These are phyloP conservation scores for Cotesia congregata DNA, from an alignment of 2,888 invertebrate species.

Conservation along the genomic window DNA sequence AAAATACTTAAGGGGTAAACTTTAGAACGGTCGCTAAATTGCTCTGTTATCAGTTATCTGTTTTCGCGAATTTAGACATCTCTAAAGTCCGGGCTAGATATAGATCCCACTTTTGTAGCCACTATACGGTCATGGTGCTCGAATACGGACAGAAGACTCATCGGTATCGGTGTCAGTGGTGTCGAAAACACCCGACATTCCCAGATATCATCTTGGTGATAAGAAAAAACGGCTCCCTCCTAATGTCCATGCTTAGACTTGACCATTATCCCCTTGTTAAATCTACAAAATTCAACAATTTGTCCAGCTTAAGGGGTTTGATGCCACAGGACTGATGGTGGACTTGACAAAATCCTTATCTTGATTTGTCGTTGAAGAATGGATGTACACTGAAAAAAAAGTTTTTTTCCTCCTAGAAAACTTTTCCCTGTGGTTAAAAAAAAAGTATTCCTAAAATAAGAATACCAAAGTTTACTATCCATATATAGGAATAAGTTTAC, in stretches of 20 bases:
- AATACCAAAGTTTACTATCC: too few species aligned
- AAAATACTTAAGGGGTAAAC: conserved; percentile 35
- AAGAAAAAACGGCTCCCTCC: conserved; percentile 19
- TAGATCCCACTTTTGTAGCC: too few species aligned
- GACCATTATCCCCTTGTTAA: conserved; percentile 27
- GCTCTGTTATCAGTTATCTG: conserved; percentile 11
- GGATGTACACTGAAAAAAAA: too few species aligned
- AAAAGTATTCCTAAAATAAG: too few species aligned
- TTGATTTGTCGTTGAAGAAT: not conserved
- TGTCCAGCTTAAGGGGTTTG: conserved; percentile 25
- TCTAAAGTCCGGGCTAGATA: not conserved
- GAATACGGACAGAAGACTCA: not conserved
- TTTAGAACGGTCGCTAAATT: conserved; percentile 5
- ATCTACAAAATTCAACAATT: conserved; percentile 38
- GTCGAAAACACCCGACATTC: not conserved
- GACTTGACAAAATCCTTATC: not conserved
- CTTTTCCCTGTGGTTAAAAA: too few species aligned
- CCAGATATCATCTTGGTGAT: not conserved
- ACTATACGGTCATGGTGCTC: not conserved
- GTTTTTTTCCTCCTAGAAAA: too few species aligned
- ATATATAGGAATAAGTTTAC: too few species aligned
- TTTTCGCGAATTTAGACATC: not conserved
- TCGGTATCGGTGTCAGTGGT: not conserved
- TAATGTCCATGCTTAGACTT: conserved; percentile 19
- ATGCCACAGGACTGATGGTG: not conserved